phyloP scores from a whole-genome alignment of 2,797 vertebrate species.

The Falco cherrug region DNA sequence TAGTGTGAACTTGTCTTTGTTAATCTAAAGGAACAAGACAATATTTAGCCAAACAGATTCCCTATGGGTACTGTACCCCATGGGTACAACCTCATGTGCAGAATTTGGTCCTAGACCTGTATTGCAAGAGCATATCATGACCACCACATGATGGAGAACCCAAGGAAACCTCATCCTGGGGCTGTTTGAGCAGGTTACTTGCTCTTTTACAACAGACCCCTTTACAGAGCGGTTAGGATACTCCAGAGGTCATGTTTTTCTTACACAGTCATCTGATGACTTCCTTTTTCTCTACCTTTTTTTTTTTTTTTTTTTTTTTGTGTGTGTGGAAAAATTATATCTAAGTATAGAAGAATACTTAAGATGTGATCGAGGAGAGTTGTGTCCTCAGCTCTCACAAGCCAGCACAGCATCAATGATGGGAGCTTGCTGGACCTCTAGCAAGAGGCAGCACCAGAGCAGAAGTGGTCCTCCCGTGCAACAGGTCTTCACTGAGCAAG shows the following conservation, averaged over 20 bases:
- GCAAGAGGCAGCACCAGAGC: neutral
- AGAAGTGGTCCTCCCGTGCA: neutral
- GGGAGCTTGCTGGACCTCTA: neutral
- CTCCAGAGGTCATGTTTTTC: neutral
- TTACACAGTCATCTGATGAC: neutral
- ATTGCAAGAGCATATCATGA: rapidly evolving
- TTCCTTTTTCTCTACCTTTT: neutral
- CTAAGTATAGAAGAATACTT: neutral
- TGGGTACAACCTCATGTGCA: neutral
- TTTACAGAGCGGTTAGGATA: rapidly evolving
- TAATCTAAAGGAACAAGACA: neutral
- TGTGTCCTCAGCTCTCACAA: neutral
- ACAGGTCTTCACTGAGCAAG: neutral
- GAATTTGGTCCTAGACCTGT: neutral
- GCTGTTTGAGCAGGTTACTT: neutral
- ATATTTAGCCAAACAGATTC: neutral
- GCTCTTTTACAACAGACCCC: neutral
- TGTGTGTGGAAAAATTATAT: neutral
- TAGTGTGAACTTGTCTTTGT: neutral
- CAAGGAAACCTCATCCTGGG: neutral
- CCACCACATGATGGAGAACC: neutral
- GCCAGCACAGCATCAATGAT: neutral
- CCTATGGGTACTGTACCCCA: neutral
- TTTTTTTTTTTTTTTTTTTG: neutral
- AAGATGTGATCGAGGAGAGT: neutral